Conservation (phyloP, 2,888 invertebrate species). For the Chalcosyrphus nemorum region DNA sequence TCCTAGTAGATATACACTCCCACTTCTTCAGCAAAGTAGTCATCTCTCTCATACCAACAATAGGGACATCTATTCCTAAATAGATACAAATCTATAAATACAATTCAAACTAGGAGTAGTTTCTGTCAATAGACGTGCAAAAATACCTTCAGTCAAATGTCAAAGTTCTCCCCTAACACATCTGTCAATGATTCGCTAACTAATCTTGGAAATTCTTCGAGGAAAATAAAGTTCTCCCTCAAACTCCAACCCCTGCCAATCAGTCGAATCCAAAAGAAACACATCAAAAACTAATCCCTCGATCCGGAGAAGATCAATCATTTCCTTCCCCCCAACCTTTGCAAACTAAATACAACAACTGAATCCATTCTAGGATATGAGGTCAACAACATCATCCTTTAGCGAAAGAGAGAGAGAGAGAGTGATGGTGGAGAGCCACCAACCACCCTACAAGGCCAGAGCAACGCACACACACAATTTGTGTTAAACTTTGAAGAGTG, state of each 20-base stretch:
- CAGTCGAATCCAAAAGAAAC: conserved; percentile 22
- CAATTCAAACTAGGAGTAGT: no score
- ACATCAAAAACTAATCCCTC: conserved; percentile 58
- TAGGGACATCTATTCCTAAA: no score
- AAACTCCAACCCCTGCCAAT: conserved; percentile 9
- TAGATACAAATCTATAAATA: no score
- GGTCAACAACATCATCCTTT: conserved; percentile 63
- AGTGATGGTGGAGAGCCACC: not conserved
- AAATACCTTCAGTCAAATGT: no score
- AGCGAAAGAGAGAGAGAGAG: not conserved
- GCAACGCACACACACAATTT: not conserved
- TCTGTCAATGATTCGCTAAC: not conserved
- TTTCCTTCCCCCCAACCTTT: not conserved
- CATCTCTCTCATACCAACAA: no score
- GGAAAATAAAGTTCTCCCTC: not conserved
- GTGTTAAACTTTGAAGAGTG: conserved; percentile 23
- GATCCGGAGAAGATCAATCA: conserved; percentile 61
- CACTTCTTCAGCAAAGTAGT: no score
- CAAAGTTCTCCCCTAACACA: no score
- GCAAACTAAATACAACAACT: conserved; percentile 1
- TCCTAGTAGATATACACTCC: no score
- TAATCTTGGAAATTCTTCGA: no score
- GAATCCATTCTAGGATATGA: conserved; percentile 59
- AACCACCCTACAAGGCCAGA: conserved; percentile 22
- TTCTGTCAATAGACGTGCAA: no score